A percentile compares a stretch with the other conserved stretches of the same genome.
Evolutionary conservation across 2,797 vertebrate genomes (phyloP).

Genomic region (Onychomys torridus): DNA sequence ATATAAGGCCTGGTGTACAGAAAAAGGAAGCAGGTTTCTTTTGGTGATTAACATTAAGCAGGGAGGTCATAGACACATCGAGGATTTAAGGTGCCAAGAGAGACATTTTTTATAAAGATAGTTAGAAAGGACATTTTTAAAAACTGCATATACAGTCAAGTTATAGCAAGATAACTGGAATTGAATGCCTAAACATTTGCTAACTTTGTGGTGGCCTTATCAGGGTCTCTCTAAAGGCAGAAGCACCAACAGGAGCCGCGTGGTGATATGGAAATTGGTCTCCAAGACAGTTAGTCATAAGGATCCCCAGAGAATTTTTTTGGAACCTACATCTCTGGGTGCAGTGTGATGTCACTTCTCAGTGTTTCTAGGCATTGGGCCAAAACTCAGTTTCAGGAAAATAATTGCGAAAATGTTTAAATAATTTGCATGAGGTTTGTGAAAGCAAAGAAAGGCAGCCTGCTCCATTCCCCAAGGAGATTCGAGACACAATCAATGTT

Average conservation of each 20-base stretch:
- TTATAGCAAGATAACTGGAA: constrained; percentile 74
- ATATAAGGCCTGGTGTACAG: constrained; percentile 53
- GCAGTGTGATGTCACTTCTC: constrained; percentile 80
- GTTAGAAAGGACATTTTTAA: constrained; percentile 69
- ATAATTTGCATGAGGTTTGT: constrained; percentile 82
- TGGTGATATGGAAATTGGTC: constrained; percentile 72
- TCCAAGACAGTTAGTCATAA: constrained; percentile 51
- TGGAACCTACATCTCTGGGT: constrained; percentile 69
- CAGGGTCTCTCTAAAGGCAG: constrained; percentile 63
- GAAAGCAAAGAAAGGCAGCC: constrained; percentile 76
- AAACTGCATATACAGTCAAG: constrained; percentile 69
- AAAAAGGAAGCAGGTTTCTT: constrained; percentile 47
- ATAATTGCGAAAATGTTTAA: constrained; percentile 84
- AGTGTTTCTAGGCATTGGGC: constrained; percentile 78
- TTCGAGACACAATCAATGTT: constrained; percentile 80
- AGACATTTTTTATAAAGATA: constrained; percentile 73
- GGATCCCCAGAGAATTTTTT: constrained; percentile 67
- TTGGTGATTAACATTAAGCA: constrained; percentile 58
- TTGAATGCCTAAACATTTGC: constrained; percentile 68
- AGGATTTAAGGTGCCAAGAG: constrained; percentile 67
- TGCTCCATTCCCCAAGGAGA: constrained; percentile 79
- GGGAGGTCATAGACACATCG: constrained; percentile 59
- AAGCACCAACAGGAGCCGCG: constrained; percentile 51
- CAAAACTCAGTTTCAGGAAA: constrained; percentile 82
- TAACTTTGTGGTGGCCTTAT: constrained; percentile 67